These are phyloP conservation scores for Cyphotilapia sp. DNA, from an alignment of 2,113 vertebrate genomes.

Conservation along the genomic window DNA sequence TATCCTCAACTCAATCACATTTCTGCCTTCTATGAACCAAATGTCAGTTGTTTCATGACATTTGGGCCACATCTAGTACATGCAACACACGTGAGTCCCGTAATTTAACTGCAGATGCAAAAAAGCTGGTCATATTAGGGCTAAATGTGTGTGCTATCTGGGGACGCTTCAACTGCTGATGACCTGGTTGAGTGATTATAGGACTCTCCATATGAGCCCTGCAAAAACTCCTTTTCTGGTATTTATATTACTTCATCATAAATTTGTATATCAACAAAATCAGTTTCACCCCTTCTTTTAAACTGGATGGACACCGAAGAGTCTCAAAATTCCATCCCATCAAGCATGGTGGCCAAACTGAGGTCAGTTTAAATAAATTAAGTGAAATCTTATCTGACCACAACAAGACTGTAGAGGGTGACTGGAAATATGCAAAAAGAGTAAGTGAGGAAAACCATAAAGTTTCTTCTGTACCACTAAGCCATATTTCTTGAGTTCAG, in stretches of 20 bases:
- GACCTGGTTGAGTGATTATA: not conserved
- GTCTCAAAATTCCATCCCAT: not conserved
- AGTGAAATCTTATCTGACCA: not conserved
- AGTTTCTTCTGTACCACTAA: not conserved
- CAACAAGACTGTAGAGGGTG: not conserved
- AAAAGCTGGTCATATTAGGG: not conserved
- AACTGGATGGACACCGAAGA: not conserved
- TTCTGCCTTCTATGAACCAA: not conserved
- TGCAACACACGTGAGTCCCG: not conserved
- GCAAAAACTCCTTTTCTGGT: not conserved
- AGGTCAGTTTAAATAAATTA: not conserved
- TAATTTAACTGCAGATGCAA: not conserved
- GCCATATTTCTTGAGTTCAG: not conserved
- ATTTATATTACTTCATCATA: not conserved
- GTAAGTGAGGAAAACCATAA: not conserved
- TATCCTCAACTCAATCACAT: not conserved
- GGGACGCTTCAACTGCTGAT: not conserved
- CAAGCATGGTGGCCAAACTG: not conserved
- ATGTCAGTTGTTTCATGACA: not conserved
- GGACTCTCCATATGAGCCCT: not conserved
- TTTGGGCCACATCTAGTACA: not conserved
- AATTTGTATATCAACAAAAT: not conserved
- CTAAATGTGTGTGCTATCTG: not conserved
- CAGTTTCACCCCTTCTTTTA: not conserved
- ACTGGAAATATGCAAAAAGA: not conserved